Conservation (phyloP, 2,113 vertebrate genomes). For the cattle (Bos taurus) region DNA sequence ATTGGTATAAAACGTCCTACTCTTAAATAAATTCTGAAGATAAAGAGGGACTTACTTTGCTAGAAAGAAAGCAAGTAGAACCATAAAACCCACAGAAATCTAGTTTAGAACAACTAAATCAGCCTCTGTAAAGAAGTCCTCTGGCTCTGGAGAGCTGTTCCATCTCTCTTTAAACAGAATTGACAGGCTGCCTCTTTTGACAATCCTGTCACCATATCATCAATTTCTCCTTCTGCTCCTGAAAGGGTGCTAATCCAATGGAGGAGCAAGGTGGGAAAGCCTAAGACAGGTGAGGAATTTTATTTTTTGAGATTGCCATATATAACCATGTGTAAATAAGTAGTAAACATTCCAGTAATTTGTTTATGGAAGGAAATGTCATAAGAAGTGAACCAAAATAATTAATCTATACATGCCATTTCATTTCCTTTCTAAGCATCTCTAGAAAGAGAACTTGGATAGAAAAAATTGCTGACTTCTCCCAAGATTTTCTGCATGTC, state of each 20-base stretch:
- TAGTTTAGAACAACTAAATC: background rate
- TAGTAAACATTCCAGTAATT: background rate
- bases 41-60: background rate
- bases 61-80: background rate
- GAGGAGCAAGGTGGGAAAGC: background rate
- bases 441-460: background rate
- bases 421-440: background rate
- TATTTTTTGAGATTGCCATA: background rate
- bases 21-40: background rate
- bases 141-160: background rate
- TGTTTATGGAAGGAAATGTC: background rate
- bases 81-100: background rate
- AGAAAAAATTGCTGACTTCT: background rate
- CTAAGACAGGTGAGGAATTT: background rate
- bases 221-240: background rate
- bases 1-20: background rate
- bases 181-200: background rate
- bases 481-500: background rate
- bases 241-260: background rate
- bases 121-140: background rate
- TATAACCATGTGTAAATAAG: background rate
- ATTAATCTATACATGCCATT: background rate
- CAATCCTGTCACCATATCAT: background rate
- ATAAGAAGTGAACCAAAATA: background rate
- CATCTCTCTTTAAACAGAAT: background rate